phyloP scores from a whole-genome alignment of 2,888 invertebrate species.

The Phytoseiulus persimilis region DNA sequence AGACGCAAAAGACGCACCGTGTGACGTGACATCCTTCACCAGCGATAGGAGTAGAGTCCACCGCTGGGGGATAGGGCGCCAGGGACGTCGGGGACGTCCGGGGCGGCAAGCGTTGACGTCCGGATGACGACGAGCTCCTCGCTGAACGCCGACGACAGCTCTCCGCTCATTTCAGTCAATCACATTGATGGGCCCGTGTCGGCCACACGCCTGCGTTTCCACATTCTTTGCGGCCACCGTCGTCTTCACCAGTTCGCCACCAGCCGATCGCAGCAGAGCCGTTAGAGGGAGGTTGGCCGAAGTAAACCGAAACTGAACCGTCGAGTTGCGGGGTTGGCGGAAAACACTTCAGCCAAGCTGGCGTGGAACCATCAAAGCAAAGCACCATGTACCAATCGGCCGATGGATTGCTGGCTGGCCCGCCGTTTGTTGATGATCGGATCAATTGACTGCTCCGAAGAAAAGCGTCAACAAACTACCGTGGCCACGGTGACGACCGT shows the following conservation, averaged over 20 bases:
- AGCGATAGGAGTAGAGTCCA: neutral
- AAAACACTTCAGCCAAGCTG: no score
- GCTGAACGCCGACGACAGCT: neutral
- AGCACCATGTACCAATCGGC: no score
- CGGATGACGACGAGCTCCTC: slow-evolving; percentile 5
- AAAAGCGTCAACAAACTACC: no score
- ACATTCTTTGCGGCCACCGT: neutral
- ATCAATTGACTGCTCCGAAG: no score
- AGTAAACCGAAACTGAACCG: no score
- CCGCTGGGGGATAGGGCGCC: neutral
- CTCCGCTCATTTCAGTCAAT: slow-evolving; percentile 5
- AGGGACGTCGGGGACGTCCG: neutral
- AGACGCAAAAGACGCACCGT: slow-evolving; percentile 46
- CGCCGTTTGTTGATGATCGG: no score
- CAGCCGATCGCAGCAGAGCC: neutral
- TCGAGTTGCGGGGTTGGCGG: no score
- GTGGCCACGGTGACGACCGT: no score
- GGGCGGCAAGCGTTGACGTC: neutral
- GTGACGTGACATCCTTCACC: slow-evolving; percentile 35
- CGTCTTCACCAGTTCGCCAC: neutral
- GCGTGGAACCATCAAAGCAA: no score
- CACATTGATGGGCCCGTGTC: neutral
- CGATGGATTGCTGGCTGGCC: no score
- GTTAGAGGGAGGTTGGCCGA: no score
- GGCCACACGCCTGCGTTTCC: slow-evolving; percentile 5